Evolutionary conservation across 1,140 invertebrate genomes (phyloP), one percentile per base, ranked within the genome.

Genomic region (Lordiphosa clarofinis): DNA sequence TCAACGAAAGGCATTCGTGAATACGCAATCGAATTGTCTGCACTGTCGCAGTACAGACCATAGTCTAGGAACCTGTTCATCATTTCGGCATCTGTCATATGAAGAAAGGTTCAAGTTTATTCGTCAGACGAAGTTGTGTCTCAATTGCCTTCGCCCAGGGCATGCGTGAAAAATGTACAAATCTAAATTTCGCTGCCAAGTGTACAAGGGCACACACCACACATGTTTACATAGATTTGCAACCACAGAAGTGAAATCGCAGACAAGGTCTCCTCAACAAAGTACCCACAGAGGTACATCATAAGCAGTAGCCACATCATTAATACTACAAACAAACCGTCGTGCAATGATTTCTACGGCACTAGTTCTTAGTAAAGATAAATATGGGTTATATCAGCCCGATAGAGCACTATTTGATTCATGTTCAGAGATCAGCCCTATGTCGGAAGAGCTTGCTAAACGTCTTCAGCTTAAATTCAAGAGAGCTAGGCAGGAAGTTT

Each of bases 351-450:
- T 7, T 24, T 12, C n/a, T 4, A 46, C 10, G 21, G 19, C 19
- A 19, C 19, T 19, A 2, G 19, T 19, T 2, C 19, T 19, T 4
- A 19, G 1, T 19, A 19, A 19, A 31, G 24, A 38, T 12, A 46
- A 46, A 12, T 46, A 24, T 28, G 48, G 48, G 10, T 7, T 15
- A n/a, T 50, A 15, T 36, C 31, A 37, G 33, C 48, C 33, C 15
- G 36, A 33, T 15, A 9, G 33, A n/a, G 36, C 36, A 15, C 10
- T 50, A 13, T 19, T 50, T 3, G 36, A 53, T 24, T 53, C 50
- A 21, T 11, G 50, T 37, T 53, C 50, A n/a, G 31, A 53, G 31
- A 19, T 53, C 31, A 39, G 24, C 19, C 42, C 42, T 11, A 53
- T 53, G 10, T 28, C 50, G n/a, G 50, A 53, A 19, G 31, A 42